Base-by-base conservation (phyloP, 2,113 vertebrate genomes). In the Amphilophus citrinellus region DNA sequence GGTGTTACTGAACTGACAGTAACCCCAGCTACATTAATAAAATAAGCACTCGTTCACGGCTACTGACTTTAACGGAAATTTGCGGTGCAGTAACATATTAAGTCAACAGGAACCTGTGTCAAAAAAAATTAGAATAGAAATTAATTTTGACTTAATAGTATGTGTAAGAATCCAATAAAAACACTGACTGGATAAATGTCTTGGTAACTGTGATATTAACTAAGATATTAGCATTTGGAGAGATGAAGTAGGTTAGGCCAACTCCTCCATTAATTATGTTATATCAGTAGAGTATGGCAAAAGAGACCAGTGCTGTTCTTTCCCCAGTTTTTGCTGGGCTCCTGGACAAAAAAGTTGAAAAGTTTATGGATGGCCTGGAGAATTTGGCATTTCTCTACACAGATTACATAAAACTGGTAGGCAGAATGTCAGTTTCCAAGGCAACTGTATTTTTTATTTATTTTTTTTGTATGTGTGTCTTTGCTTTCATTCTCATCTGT, bases 401-500 rank as follows among this genome's bases (percentile, higher is more conserved):
- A 59, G 78, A 92, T 93, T 91, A 89, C 89, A 90, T 88, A 90
- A 91, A 89, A 84, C 57, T 80, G 61, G 84, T 88, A 66, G 66
- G 86, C 79, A 88, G 82, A 44, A 79, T 73, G 80, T 84, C 87
- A 76, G 93, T 94, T 93, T 88, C 93, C 93, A 89, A 87, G 92
- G 92, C 90, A 93, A 94, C 91, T 80, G 84, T 80, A 20, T 84
- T 88, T 88, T 90, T 61, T 35, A 6, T 35, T 35, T 35, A 6
- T 15, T 13, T n/a, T 20, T 44, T 92, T 73, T 79, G 27, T 73
- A 73, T 73, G 68, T 61, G 37, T 82, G 76, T 89, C 62, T 84
- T 88, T 89, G 73, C 63, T 83, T 47, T 85, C 42, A 66, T 90
- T 88, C 80, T 84, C 61, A 63, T 85, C 84, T 47, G 77, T 90